Percentiles rank a stretch among this genome's conserved stretches.
phyloP scores from a whole-genome alignment of 2,113 vertebrate genomes.

The Rhea americana region DNA sequence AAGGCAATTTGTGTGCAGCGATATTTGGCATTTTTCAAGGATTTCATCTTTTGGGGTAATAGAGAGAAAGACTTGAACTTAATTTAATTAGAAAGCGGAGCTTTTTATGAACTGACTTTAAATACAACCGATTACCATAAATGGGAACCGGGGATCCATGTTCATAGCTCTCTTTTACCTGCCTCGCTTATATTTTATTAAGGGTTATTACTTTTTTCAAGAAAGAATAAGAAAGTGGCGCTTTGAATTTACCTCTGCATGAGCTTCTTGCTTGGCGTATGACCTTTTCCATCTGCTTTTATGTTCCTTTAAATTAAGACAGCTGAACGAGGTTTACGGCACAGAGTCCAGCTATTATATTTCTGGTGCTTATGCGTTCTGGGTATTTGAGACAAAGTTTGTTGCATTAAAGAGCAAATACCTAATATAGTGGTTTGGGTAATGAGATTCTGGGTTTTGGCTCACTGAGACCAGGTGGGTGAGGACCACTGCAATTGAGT shows the following conservation, averaged over 20 bases:
- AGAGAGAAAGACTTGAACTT: slow-evolving; percentile 28
- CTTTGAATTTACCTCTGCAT: slow-evolving; percentile 24
- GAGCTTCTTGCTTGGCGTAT: slow-evolving; percentile 10
- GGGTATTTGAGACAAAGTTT: neutral
- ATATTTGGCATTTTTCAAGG: slow-evolving; percentile 61
- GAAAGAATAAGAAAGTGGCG: neutral
- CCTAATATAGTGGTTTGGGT: neutral
- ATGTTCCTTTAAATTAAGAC: neutral
- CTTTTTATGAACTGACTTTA: slow-evolving; percentile 58
- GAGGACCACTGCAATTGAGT: accelerated
- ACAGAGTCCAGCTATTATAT: neutral
- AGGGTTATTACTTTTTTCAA: neutral
- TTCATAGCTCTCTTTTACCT: slow-evolving; percentile 11
- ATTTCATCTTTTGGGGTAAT: slow-evolving; percentile 24
- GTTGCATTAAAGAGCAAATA: neutral
- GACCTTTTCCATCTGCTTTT: neutral
- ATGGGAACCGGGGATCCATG: slow-evolving; percentile 31
- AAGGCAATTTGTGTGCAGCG: slow-evolving; percentile 76
- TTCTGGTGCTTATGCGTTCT: neutral
- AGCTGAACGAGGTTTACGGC: neutral
- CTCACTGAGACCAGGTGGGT: neutral
- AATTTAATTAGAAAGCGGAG: slow-evolving; percentile 67
- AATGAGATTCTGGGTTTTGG: neutral
- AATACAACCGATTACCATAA: slow-evolving; percentile 26
- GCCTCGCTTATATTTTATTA: slow-evolving; percentile 5